These are phyloP conservation scores for Lacerta agilis DNA, from an alignment of 2,797 vertebrate genomes.

Conservation along the genomic window DNA sequence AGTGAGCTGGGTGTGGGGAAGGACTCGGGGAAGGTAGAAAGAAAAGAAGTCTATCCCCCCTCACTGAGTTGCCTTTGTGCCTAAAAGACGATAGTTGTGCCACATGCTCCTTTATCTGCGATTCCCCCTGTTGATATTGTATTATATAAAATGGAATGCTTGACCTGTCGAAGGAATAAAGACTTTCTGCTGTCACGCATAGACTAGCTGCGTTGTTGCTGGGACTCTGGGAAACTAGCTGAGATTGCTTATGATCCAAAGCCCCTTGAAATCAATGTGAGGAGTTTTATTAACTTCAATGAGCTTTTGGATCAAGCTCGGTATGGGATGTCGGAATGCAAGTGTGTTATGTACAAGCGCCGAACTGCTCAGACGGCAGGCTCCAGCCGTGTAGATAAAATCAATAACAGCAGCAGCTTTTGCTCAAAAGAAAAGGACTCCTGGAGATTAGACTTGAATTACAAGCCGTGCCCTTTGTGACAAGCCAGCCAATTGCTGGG, in stretches of 20 bases:
- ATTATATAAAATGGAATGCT: conserved; percentile 11
- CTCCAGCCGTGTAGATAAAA: background rate
- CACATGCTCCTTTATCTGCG: conserved; percentile 7
- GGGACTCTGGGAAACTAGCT: background rate
- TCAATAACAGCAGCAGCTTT: background rate
- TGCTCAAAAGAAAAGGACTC: background rate
- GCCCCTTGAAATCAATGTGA: background rate
- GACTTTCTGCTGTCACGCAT: background rate
- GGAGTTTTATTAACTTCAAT: conserved; percentile 25
- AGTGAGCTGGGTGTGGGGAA: background rate
- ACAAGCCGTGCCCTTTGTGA: background rate
- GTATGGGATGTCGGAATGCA: background rate
- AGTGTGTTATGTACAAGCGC: background rate
- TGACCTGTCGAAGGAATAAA: conserved; percentile 9
- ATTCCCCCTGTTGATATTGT: background rate
- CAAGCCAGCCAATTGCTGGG: background rate
- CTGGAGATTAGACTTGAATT: background rate
- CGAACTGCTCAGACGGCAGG: background rate
- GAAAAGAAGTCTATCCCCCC: background rate
- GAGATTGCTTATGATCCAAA: conserved; percentile 7
- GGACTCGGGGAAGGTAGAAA: background rate
- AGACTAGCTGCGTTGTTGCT: conserved; percentile 3
- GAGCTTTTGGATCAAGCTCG: conserved; percentile 10
- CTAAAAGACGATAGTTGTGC: background rate
- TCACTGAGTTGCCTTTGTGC: conserved; percentile 13